Base-by-base conservation (phyloP, 2,888 invertebrate species). In the Halictus ligatus region DNA sequence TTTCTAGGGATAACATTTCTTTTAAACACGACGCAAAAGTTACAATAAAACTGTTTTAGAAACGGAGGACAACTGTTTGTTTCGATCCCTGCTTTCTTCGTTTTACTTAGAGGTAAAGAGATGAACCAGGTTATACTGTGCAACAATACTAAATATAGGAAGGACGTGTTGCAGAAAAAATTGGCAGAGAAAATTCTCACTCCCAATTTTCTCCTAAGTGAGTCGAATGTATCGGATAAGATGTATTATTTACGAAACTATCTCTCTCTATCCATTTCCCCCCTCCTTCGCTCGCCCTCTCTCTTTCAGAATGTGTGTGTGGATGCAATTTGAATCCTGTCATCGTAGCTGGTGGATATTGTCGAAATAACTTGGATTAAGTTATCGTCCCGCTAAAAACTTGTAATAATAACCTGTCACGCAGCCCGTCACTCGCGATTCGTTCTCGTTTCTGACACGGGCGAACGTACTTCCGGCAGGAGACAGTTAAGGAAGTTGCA, bases 401-500 rank as follows among this genome's bases (percentile, higher is more conserved):
- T 78, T 84, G 64, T 75, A 81, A 84, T 84, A 86, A 86, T 75
- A 75, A 75, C 46, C 80, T 81, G 75, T 15, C 64, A 29, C 25
- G 54, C 5, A 7, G 29, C 25, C 10, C n/a, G 77, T 80, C 69
- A 21, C 48, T 7, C 46, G 71, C 75, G 80, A 80, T 84, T 84
- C 78, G 35, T 84, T 81, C 80, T 86, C 78, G 75, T 85, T 84
- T n/a, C 35, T 48, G 84, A 74, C 78, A 69, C 43, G 46, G 43
- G 25, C 29, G 72, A 18, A 18, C 8, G 60, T 35, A 64, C 54
- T 73, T 78, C 78, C 75, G 71, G 50, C 60, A 21, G 25, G 15
- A 72, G 54, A 72, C 67, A 54, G 18, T 64, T 25, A 43, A 71
- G 72, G 75, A 83, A 78, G 83, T 72, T 46, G 64, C 71, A 48